phyloP scores from a whole-genome alignment of 2,113 vertebrate genomes.

The Physeter macrocephalus region DNA sequence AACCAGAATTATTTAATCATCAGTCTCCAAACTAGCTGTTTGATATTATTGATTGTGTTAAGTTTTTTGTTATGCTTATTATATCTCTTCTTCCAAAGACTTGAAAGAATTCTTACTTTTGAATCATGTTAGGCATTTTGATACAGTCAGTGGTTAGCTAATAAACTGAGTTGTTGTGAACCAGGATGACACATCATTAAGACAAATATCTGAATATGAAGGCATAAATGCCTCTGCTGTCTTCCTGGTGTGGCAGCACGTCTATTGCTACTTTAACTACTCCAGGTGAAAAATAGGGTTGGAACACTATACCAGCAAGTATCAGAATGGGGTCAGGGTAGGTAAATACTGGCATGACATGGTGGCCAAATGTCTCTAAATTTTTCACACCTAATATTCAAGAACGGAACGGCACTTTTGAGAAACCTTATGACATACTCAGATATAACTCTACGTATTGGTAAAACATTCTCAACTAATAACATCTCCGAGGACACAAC shows the following conservation, averaged over 20 bases:
- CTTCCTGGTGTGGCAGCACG: too few relatives aligned
- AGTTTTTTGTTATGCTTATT: not conserved
- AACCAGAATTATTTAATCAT: not conserved
- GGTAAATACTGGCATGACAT: not conserved
- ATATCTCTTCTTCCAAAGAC: not conserved
- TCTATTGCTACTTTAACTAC: not conserved
- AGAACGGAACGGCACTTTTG: not conserved
- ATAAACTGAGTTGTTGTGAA: not conserved
- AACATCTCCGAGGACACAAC: not conserved
- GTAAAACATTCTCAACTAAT: not conserved
- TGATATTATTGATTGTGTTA: not conserved
- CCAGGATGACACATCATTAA: not conserved
- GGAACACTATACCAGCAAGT: not conserved
- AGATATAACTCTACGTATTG: not conserved
- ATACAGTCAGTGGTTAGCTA: too few relatives aligned
- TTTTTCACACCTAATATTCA: not conserved
- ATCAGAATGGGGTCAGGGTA: not conserved
- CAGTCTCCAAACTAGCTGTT: not conserved
- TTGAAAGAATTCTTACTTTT: not conserved
- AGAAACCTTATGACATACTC: not conserved
- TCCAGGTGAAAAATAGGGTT: not conserved
- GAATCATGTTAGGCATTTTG: not conserved
- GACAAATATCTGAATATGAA: not conserved
- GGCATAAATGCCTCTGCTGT: too few relatives aligned
- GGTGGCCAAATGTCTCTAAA: not conserved